Evolutionary conservation across 2,797 vertebrate species (phyloP).

Genomic region (Pantherophis alleghaniensis): DNA sequence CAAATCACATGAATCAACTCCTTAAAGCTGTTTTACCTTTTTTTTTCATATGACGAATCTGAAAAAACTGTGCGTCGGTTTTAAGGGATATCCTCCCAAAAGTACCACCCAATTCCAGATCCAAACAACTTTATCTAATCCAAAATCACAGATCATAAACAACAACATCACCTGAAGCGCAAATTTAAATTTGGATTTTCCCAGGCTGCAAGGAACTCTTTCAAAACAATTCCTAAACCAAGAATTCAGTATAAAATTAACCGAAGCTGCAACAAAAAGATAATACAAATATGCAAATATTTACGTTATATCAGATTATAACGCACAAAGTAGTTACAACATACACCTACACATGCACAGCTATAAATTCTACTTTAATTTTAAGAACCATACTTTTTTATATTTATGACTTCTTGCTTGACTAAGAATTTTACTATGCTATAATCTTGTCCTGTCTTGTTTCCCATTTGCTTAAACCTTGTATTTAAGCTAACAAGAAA

Average conservation of each 20-base stretch:
- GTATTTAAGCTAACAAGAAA: background rate
- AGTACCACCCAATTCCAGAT: background rate
- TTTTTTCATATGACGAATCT: background rate
- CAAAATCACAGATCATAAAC: background rate
- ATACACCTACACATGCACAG: background rate
- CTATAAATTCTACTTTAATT: constrained; percentile 26
- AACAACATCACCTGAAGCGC: background rate
- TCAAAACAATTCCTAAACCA: background rate
- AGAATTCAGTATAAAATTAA: constrained; percentile 13
- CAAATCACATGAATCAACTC: background rate
- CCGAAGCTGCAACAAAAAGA: constrained; percentile 19
- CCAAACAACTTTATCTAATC: background rate
- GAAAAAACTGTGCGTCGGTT: background rate
- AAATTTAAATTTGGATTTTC: background rate
- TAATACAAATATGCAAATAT: constrained; percentile 30
- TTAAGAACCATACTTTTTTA: constrained; percentile 35
- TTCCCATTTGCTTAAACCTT: constrained; percentile 36
- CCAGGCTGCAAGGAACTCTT: constrained; percentile 34
- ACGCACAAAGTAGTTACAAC: background rate
- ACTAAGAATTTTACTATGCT: constrained; percentile 36
- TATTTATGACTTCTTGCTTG: constrained; percentile 35
- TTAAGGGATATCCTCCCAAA: background rate
- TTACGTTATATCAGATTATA: constrained; percentile 23
- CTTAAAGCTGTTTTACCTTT: background rate
- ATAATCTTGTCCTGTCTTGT: constrained; percentile 22